A percentile compares a stretch with the other conserved stretches of the same genome.
phyloP scores from a whole-genome alignment of 1,140 invertebrate genomes.

The Drosophila insularis region DNA sequence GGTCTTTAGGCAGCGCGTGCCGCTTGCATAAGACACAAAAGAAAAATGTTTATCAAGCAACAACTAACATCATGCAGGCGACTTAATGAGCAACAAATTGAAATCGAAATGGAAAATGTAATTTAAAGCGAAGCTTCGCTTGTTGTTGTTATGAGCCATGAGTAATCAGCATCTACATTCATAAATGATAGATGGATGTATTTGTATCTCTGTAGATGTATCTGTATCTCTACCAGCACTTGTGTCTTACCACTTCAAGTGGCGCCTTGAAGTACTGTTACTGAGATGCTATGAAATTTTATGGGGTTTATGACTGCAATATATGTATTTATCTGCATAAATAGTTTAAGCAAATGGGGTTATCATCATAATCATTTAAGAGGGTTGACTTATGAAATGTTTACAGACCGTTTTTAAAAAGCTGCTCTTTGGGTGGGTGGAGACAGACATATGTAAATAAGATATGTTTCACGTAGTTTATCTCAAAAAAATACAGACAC shows the following conservation, averaged over 20 bases:
- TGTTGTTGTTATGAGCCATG: slow-evolving; percentile 3
- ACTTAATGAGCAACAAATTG: slow-evolving; percentile 76
- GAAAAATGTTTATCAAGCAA: slow-evolving; percentile 68
- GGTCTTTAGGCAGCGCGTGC: slow-evolving; percentile 46
- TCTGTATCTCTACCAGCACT: slow-evolving; percentile 5
- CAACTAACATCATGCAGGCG: slow-evolving; percentile 33
- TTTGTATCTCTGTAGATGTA: neutral
- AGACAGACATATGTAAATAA: neutral
- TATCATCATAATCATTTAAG: slow-evolving; percentile 40
- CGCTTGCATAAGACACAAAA: slow-evolving; percentile 59
- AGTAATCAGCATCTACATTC: slow-evolving; percentile 3
- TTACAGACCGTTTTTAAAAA: neutral
- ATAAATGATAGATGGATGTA: neutral
- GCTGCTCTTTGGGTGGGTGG: neutral
- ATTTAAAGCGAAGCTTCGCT: slow-evolving; percentile 9
- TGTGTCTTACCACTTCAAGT: slow-evolving; percentile 3
- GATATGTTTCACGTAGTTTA: no score
- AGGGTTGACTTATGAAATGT: neutral
- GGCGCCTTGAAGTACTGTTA: slow-evolving; percentile 3
- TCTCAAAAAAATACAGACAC: no score
- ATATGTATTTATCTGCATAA: slow-evolving; percentile 17
- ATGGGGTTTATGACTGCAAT: neutral
- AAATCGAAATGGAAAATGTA: slow-evolving; percentile 69
- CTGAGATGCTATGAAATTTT: neutral
- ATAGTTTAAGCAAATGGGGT: slow-evolving; percentile 47